phyloP scores from a whole-genome alignment of 2,797 vertebrate genomes.

The Tamandua tetradactyla region DNA sequence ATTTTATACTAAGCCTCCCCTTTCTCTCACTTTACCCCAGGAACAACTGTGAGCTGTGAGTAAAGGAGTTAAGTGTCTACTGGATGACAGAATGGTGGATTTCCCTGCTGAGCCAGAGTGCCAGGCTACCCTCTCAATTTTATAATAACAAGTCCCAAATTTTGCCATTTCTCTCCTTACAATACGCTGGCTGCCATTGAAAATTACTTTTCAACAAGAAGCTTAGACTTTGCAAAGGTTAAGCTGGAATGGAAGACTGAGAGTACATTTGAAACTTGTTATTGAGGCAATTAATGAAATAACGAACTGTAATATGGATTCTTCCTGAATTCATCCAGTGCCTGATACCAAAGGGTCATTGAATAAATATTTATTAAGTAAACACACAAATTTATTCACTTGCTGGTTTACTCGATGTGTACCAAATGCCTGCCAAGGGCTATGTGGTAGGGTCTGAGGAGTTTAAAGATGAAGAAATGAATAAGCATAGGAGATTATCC shows the following conservation, averaged over 20 bases:
- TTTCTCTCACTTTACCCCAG: neutral
- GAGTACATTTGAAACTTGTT: neutral
- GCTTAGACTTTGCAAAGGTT: neutral
- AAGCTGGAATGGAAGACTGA: neutral
- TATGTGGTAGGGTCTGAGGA: neutral
- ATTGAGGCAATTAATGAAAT: neutral
- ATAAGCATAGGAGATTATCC: neutral
- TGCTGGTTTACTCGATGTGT: neutral
- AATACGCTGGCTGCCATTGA: neutral
- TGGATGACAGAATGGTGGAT: neutral
- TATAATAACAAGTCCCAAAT: neutral
- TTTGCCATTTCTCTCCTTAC: neutral
- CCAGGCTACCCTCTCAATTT: neutral
- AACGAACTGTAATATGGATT: neutral
- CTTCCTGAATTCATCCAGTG: neutral
- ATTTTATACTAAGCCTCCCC: neutral
- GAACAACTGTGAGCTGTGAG: neutral
- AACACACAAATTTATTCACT: neutral
- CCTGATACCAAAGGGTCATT: neutral
- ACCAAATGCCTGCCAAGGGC: neutral
- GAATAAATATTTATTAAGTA: neutral
- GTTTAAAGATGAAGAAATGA: neutral
- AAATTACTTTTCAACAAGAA: neutral
- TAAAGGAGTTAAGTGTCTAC: neutral
- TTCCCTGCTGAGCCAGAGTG: neutral